These are phyloP conservation scores for Torymus texanus DNA, from an alignment of 2,888 invertebrate genomes.

Conservation along the genomic window DNA sequence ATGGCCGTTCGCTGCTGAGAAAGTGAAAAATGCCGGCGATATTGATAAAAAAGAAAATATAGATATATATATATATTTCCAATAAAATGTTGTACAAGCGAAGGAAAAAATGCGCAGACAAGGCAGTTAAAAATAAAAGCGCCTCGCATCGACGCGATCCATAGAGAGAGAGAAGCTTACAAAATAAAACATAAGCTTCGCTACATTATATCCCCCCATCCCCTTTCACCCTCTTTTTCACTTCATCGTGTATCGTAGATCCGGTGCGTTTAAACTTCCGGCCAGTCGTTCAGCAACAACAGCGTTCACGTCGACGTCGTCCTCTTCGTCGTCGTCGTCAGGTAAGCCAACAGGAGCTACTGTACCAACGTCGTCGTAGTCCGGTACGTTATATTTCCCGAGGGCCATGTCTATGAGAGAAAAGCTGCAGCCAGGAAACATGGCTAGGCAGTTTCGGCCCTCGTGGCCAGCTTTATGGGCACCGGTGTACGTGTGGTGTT, in stretches of 20 bases:
- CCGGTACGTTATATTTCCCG: constrained; percentile 74
- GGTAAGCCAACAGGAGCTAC: background rate
- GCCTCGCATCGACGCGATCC: too few relatives aligned
- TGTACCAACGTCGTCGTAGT: background rate
- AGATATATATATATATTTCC: too few relatives aligned
- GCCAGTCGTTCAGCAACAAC: constrained; percentile 49
- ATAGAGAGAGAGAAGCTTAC: too few relatives aligned
- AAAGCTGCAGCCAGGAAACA: constrained; percentile 81
- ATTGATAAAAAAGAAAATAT: too few relatives aligned
- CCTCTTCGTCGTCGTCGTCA: too few relatives aligned
- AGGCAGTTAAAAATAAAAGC: too few relatives aligned
- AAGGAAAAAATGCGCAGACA: too few relatives aligned
- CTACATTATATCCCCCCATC: constrained; percentile 22
- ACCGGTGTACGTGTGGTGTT: constrained; percentile 81
- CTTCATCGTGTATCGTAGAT: constrained; percentile 68
- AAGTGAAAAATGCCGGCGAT: too few relatives aligned
- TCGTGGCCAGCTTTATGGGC: constrained; percentile 79
- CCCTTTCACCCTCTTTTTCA: constrained; percentile 46
- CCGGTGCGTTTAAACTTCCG: constrained; percentile 57
- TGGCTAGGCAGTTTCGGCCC: constrained; percentile 77
- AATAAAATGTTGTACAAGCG: too few relatives aligned
- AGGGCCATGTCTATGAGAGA: constrained; percentile 84
- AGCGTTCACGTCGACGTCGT: background rate
- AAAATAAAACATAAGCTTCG: background rate
- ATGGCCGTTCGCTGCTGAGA: too few relatives aligned